phyloP scores from a whole-genome alignment of 2,888 invertebrate species.

The Cantharis flavilabris region DNA sequence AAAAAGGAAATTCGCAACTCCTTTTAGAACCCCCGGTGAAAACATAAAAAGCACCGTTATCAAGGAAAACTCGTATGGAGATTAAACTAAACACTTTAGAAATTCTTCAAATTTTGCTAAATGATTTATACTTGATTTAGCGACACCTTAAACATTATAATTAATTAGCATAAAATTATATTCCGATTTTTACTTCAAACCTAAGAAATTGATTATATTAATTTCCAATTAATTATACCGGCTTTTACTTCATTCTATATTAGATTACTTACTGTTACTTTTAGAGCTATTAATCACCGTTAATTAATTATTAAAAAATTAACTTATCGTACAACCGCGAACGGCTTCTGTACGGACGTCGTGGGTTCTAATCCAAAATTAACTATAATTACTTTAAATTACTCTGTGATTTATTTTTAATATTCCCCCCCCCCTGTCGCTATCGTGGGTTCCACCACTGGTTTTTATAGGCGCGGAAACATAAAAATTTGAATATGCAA shows the following conservation, averaged over 20 bases:
- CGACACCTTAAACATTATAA: background rate
- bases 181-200: background rate
- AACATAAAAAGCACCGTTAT: background rate
- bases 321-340: background rate
- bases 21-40: background rate
- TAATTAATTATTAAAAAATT: background rate
- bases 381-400: background rate
- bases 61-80: background rate
- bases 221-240: background rate
- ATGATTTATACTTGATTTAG: background rate
- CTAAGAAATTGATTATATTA: background rate
- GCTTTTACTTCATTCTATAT: background rate
- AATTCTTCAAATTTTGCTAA: background rate
- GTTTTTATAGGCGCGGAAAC: background rate
- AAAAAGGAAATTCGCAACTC: background rate
- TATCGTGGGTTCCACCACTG: background rate
- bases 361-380: background rate
- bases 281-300: background rate
- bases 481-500: background rate
- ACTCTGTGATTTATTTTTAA: background rate
- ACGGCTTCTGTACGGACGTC: background rate
- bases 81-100: background rate
- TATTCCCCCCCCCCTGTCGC: background rate
- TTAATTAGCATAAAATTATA: background rate
- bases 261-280: background rate